A percentile compares a stretch with the other conserved stretches of the same genome.
Evolutionary conservation across 2,888 invertebrate genomes (phyloP).

Genomic region (Caenorhabditis auriculariae): DNA sequence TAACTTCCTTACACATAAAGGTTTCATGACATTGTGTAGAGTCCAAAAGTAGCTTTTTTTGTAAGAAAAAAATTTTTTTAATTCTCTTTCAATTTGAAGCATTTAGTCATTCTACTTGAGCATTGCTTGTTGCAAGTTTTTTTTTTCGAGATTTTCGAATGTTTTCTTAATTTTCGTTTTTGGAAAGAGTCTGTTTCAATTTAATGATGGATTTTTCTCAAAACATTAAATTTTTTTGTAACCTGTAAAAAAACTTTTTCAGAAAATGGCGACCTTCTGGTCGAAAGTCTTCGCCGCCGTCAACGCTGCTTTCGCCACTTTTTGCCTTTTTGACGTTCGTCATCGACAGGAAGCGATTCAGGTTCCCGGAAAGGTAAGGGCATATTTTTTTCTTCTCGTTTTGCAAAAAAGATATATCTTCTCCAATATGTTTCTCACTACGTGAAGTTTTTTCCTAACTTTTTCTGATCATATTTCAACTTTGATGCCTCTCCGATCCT

Average conservation of each 20-base stretch:
- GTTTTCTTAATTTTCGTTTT: not conserved
- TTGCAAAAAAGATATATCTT: too few species aligned
- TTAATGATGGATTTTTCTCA: conserved; percentile 1
- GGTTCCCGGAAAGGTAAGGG: conserved; percentile 84
- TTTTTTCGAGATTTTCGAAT: not conserved
- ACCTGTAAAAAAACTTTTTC: conserved; percentile 8
- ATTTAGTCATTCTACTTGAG: too few species aligned
- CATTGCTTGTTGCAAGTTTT: too few species aligned
- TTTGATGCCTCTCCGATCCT: too few species aligned
- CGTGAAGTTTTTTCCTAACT: too few species aligned
- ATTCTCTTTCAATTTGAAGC: too few species aligned
- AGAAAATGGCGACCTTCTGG: conserved; percentile 72
- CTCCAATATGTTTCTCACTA: too few species aligned
- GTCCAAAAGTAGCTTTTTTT: too few species aligned
- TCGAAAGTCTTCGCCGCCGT: conserved; percentile 89
- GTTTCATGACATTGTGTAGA: not conserved
- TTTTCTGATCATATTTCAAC: too few species aligned
- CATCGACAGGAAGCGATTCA: conserved; percentile 89
- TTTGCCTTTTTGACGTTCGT: conserved; percentile 81
- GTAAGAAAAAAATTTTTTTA: too few species aligned
- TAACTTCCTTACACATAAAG: too few species aligned
- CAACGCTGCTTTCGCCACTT: conserved; percentile 84
- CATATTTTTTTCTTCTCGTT: too few species aligned
- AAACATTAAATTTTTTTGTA: not conserved
- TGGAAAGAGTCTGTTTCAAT: not conserved